Evolutionary conservation across 2,113 vertebrate species (phyloP), one percentile per base, ranked within the genome.

Genomic region (Ivindomyrus marchei): DNA sequence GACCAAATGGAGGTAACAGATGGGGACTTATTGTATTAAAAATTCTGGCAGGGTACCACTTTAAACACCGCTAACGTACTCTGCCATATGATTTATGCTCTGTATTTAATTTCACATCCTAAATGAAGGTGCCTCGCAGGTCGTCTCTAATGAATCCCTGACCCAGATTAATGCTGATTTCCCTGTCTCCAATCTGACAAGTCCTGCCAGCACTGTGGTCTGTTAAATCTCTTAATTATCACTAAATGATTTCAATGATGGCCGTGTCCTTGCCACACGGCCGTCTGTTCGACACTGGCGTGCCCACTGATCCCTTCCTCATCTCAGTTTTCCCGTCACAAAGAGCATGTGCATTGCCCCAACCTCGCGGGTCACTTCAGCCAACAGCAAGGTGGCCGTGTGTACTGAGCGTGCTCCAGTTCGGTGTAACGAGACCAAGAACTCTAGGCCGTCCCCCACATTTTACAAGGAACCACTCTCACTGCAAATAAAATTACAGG

Each of bases 141-240:
- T 42, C 36, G 6, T 80, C 74, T 39, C 4, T 42, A 42, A 80
- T 19, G 74, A 36, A 80, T 80, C 74, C 31, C 74, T 80, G 74
- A 80, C 74, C 74, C 74, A 39, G 74, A 39, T 80, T 80, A 80
- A 80, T 42, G 74, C 74, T 80, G 74, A 19, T 80, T 80, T 80
- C 27, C 74, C 74, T 42, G 11, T 42, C 36, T 80, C 36, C 74
- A 80, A 80, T 17, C 74, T 80, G 74, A 80, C 31, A 80, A 42
- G 13, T 80, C 36, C 36, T 80, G 74, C 74, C 31, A 80, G 36
- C 31, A 36, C 36, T 11, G n/a, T 42, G 74, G 31, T 80, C 74
- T 39, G 74, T 80, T 80, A 80, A 39, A 42, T 80, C 74, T 36
- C 74, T 80, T 80, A 80, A 80, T 80, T 42, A 80, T 80, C n/a